phyloP scores from a whole-genome alignment of 2,113 vertebrate species.

The Zootoca vivipara region DNA sequence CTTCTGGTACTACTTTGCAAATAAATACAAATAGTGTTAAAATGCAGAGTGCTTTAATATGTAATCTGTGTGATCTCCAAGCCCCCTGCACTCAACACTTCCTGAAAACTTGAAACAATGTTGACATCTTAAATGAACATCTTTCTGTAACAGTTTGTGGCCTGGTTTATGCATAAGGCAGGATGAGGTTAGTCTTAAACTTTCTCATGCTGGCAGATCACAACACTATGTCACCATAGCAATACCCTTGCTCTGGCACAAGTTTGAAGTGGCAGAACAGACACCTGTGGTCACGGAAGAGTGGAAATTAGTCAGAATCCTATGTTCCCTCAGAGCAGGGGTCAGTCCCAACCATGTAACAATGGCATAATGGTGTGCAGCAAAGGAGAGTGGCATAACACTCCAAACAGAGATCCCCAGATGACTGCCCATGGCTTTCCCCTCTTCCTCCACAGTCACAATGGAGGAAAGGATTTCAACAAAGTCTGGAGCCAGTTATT shows the following conservation, averaged over 20 bases:
- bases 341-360: background rate
- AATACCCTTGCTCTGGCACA: background rate
- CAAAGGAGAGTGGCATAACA: background rate
- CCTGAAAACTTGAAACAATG: conserved; percentile 41
- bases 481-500: too few relatives aligned
- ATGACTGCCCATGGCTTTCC: too few relatives aligned
- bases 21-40: conserved; percentile 50
- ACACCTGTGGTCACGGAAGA: background rate
- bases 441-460: too few relatives aligned
- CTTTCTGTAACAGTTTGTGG: conserved; percentile 24
- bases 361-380: background rate
- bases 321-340: background rate
- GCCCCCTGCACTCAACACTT: conserved; percentile 41
- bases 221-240: background rate
- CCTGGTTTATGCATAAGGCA: background rate
- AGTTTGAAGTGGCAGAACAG: too few relatives aligned
- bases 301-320: background rate
- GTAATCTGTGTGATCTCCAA: conserved; percentile 44
- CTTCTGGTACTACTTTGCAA: conserved; percentile 48
- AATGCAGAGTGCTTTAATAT: conserved; percentile 39
- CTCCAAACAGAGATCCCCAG: background rate
- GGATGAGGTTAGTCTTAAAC: background rate
- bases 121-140: conserved; percentile 9
- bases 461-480: too few relatives aligned
- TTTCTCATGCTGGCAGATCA: background rate